Percentiles rank a stretch among this genome's conserved stretches.
Conservation (phyloP, 92 coral and sea anemone species). For the Porites divaricata region DNA sequence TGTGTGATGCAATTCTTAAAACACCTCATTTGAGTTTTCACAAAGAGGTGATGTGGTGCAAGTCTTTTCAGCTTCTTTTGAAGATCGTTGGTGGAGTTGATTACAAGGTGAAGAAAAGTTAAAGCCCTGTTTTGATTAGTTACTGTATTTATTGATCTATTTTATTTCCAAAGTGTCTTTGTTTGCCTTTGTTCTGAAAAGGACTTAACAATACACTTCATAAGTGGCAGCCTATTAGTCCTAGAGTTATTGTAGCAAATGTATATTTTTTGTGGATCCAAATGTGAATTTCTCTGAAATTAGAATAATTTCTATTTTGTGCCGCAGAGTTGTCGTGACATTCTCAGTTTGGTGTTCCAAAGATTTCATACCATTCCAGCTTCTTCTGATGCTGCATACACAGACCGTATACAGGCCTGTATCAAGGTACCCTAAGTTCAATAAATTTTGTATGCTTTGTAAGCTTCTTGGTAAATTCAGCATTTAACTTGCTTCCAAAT, state of each 20-base stretch:
- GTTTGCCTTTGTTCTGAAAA: too few species aligned
- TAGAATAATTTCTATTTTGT: neutral
- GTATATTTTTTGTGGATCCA: too few species aligned
- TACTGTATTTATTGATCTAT: neutral
- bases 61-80: conserved; percentile 83
- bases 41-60: conserved; percentile 90
- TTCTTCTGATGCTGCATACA: conserved; percentile 70
- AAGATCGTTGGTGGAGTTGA: conserved; percentile 85
- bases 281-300: neutral
- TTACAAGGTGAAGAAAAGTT: conserved; percentile 74
- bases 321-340: conserved; percentile 92
- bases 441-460: neutral
- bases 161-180: neutral
- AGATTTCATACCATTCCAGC: conserved; percentile 76
- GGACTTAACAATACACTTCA: too few species aligned
- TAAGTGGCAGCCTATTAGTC: too few species aligned
- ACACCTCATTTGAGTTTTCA: conserved; percentile 87
- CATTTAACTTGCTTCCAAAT: too few species aligned
- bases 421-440: conserved; percentile 68
- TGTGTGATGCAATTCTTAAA: conserved; percentile 92
- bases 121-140: neutral
- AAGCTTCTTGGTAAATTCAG: neutral
- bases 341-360: conserved; percentile 83
- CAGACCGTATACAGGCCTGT: conserved; percentile 81
- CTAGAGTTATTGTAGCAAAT: too few species aligned